Conservation (phyloP, 2,113 vertebrate genomes). For the Corythornis madagascariensis region DNA sequence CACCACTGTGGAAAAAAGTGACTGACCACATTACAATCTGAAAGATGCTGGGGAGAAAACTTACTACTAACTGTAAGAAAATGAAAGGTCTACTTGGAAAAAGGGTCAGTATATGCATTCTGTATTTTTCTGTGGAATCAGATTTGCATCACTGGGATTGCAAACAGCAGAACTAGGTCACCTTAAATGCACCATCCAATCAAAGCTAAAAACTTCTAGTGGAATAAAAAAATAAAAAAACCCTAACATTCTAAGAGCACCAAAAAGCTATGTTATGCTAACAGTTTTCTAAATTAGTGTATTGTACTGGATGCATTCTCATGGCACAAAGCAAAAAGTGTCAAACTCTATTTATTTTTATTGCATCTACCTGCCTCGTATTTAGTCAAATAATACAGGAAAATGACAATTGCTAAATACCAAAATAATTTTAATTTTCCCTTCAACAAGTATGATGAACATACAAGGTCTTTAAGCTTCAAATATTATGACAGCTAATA, state of each 20-base stretch:
- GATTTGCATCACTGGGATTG: not conserved
- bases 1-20: not conserved
- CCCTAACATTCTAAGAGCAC: not conserved
- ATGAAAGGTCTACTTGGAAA: not conserved
- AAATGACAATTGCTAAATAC: constrained; percentile 34
- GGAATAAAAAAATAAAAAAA: not conserved
- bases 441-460: constrained; percentile 57
- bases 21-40: not conserved
- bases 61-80: not conserved
- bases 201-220: not conserved
- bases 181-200: not conserved
- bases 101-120: not conserved
- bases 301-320: not conserved
- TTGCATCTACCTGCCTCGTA: constrained; percentile 30
- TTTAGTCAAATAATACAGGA: constrained; percentile 35
- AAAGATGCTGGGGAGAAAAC: not conserved
- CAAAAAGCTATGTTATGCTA: not conserved
- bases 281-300: not conserved
- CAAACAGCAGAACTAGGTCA: constrained; percentile 20
- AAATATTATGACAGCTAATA: constrained; percentile 68
- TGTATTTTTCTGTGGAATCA: not conserved
- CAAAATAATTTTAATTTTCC: constrained; percentile 53
- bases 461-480: constrained; percentile 48
- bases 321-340: not conserved
- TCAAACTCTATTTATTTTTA: constrained; percentile 42